Evolutionary conservation across 2,888 invertebrate genomes (phyloP).

Genomic region (Sinopyrophorus schimmeli): DNA sequence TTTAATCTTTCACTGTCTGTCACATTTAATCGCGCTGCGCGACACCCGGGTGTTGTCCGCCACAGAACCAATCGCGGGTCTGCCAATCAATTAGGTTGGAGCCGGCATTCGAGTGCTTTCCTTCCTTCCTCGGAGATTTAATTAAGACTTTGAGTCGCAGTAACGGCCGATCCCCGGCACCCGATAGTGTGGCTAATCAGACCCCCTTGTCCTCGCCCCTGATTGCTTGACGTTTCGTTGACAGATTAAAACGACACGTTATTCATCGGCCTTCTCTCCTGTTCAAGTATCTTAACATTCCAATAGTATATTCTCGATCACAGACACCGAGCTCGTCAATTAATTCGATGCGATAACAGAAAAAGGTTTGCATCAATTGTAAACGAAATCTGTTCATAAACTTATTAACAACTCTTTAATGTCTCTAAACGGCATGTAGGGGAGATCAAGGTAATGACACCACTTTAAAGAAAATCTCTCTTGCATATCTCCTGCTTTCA

Average conservation of each 20-base stretch:
- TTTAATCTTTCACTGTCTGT: constrained; percentile 46
- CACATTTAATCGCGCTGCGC: constrained; percentile 27
- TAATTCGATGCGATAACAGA: no score
- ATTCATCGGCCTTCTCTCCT: no score
- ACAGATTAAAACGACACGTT: constrained; percentile 41
- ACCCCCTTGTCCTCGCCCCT: constrained; percentile 27
- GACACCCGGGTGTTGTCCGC: constrained; percentile 40
- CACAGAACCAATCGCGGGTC: constrained; percentile 44
- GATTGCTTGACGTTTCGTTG: constrained; percentile 33
- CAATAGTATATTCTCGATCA: no score
- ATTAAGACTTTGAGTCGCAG: constrained; percentile 50
- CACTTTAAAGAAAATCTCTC: no score
- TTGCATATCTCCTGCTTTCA: no score
- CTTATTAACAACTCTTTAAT: no score
- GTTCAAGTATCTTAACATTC: no score
- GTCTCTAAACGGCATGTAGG: no score
- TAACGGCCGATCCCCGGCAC: constrained; percentile 44
- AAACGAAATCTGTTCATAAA: no score
- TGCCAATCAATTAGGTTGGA: constrained; percentile 51
- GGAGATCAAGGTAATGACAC: no score
- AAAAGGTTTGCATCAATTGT: no score
- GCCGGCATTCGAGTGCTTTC: constrained; percentile 43
- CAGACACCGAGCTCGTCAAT: no score
- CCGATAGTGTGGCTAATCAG: constrained; percentile 49
- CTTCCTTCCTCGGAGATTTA: constrained; percentile 48